Evolutionary conservation across 2,888 invertebrate species (phyloP), one percentile per base, ranked within the genome.

Genomic region (Listrodromus nycthemerus): DNA sequence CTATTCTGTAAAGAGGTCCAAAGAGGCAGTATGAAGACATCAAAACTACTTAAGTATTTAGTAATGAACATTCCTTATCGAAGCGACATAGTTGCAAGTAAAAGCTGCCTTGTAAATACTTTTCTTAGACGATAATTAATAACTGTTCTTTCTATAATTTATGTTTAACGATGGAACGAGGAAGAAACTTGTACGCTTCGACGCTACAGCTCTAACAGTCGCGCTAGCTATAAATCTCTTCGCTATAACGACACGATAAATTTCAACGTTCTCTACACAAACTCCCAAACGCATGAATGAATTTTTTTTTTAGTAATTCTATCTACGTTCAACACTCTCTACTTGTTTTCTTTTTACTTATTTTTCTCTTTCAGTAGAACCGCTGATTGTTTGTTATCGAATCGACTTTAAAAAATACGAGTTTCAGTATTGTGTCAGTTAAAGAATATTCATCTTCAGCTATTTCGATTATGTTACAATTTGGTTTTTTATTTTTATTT

Each of bases 141-240:
- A 24, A n/a, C 24, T 21, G 52, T 30, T 30, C 10, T 65, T 24
- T 52, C n/a, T 63, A 24, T 71, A 41, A 74, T 82, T 70, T 79
- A 37, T 65, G 52, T 30, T 45, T n/a, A 63, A 33, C 73, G 61
- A 63, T 24, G 50, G 16, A 30, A 71, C 55, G 75, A 66, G 74
- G 48, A 76, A 16, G 69, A 75, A 30, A 37, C 58, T 65, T 13
- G 6, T 50, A 41, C 58, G 52, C 61, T 70, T 55, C 55, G 50
- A 75, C 48, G 65, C 76, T 77, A 73, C 71, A 65, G 73, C 24
- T 45, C 50, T 27, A 66, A 79, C 33, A 65, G 21, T 79, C 66
- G 65, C 63, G 37, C 21, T 69, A 79, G 24, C 63, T 24, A 82
- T 82, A 45, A 79, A 83, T 83, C 45, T 83, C 69, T 66, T 21